A percentile compares a stretch with the other conserved stretches of the same genome.
phyloP scores from a whole-genome alignment of 1,140 invertebrate genomes.

The Stegodyphus mimosarum region DNA sequence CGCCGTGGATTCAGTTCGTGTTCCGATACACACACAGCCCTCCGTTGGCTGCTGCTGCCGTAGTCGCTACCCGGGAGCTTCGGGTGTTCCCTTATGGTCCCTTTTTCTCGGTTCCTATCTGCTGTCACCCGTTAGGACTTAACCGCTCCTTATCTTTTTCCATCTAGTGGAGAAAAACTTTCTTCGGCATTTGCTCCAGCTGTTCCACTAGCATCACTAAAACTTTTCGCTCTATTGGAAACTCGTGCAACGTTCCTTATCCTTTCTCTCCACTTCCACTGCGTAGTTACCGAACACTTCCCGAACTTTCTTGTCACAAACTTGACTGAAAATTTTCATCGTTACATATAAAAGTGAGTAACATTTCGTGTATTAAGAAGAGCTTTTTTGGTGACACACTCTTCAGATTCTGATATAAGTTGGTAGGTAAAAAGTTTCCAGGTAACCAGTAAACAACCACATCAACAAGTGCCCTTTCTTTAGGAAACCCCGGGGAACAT shows the following conservation, averaged over 20 bases:
- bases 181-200: too few species aligned
- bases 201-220: not conserved
- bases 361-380: not conserved
- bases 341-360: not conserved
- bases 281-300: not conserved
- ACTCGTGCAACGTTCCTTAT: not conserved
- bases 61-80: not conserved
- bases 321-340: not conserved
- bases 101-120: too few species aligned
- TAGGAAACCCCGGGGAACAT: not conserved
- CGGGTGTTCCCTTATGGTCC: slow-evolving; percentile 13
- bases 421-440: slow-evolving; percentile 9
- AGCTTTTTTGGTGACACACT: too few species aligned
- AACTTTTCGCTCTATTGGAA: not conserved
- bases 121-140: too few species aligned
- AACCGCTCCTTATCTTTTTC: not conserved
- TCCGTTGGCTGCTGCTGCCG: not conserved
- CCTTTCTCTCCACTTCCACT: not conserved
- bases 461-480: not conserved
- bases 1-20: not conserved
- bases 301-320: not conserved
- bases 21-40: slow-evolving; percentile 1
- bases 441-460: not conserved
- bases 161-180: not conserved
- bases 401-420: not conserved